Conservation (phyloP, 2,888 invertebrate species). For the Anodontia alba region DNA sequence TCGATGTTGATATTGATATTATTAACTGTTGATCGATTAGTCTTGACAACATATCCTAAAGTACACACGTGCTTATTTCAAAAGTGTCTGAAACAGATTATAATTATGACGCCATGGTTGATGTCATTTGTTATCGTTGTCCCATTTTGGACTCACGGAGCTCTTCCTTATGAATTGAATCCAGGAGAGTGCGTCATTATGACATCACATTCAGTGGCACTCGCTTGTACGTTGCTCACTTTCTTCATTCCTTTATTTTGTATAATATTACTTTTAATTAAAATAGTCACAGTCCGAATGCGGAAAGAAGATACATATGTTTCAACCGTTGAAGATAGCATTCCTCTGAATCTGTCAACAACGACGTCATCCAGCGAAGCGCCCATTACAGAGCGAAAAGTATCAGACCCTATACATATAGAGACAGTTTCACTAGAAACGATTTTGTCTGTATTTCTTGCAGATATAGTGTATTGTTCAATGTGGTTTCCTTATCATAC, state of each 20-base stretch:
- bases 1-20: constrained; percentile 40
- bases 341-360: background rate
- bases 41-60: constrained; percentile 29
- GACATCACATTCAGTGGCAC: constrained; percentile 33
- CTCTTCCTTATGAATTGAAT: constrained; percentile 24
- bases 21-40: constrained; percentile 46
- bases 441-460: constrained; percentile 31
- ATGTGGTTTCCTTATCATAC: constrained; percentile 61
- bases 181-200: constrained; percentile 49
- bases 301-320: background rate
- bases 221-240: constrained; percentile 41
- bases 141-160: constrained; percentile 56
- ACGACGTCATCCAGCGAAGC: background rate
- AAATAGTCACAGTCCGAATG: constrained; percentile 23
- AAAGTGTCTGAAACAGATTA: constrained; percentile 43
- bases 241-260: constrained; percentile 45
- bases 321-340: background rate
- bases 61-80: constrained; percentile 41
- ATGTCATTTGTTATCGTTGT: constrained; percentile 37
- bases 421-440: background rate
- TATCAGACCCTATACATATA: too few species aligned
- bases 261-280: constrained; percentile 40
- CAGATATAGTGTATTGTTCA: constrained; percentile 30
- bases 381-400: background rate
- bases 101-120: constrained; percentile 49